A percentile compares a stretch with the other conserved stretches of the same genome.
Conservation (phyloP, 2,797 vertebrate genomes). For the Uromys caudimaculatus region DNA sequence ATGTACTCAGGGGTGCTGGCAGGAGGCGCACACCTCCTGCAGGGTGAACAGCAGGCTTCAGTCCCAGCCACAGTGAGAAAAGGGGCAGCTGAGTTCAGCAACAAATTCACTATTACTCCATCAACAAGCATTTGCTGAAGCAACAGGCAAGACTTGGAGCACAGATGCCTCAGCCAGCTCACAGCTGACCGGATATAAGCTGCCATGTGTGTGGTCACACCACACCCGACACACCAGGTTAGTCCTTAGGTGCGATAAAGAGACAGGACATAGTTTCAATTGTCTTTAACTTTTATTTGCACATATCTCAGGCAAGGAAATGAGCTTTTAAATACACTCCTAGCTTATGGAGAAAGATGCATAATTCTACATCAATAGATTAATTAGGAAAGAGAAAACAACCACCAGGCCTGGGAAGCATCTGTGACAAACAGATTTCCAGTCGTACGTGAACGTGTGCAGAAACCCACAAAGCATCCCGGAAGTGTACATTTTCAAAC, state of each 20-base stretch:
- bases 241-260: neutral
- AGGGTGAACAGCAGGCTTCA: neutral
- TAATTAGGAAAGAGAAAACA: constrained; percentile 40
- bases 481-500: constrained; percentile 34
- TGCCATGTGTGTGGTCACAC: neutral
- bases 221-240: neutral
- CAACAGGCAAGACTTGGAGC: neutral
- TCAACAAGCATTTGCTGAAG: neutral
- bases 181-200: neutral
- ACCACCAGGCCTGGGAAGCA: neutral
- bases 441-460: constrained; percentile 4
- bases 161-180: neutral
- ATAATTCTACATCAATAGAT: constrained; percentile 9
- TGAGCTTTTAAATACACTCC: constrained; percentile 40
- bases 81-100: neutral
- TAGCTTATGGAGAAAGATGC: constrained; percentile 28
- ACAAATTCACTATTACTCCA: neutral
- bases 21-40: neutral
- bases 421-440: constrained; percentile 35
- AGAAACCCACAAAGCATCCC: neutral
- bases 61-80: no score
- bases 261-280: constrained; percentile 14
- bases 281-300: constrained; percentile 50
- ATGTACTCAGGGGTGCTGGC: neutral
- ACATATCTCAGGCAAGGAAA: constrained; percentile 18